Evolutionary conservation across 1,140 invertebrate species (phyloP).

Genomic region (Neomicropteryx cornuta): DNA sequence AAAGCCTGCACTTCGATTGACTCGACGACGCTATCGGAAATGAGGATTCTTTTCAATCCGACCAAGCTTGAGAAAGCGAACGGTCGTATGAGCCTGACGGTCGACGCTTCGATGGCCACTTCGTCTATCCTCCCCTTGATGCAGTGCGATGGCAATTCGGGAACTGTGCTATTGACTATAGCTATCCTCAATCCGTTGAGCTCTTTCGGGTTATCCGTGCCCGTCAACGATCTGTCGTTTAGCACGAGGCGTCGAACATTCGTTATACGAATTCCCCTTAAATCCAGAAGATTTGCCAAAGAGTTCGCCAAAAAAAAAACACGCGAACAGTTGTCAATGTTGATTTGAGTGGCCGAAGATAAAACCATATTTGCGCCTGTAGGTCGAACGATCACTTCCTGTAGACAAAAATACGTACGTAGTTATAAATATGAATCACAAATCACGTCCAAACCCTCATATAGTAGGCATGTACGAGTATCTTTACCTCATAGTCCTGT

Average conservation of each 20-base stretch:
- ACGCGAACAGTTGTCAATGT: constrained; percentile 39
- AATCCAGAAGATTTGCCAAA: constrained; percentile 23
- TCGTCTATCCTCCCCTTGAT: constrained; percentile 59
- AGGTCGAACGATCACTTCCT: constrained; percentile 46
- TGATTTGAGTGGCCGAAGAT: constrained; percentile 38
- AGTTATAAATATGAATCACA: too few relatives aligned
- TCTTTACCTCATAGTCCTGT: constrained; percentile 37
- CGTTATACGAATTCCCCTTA: constrained; percentile 25
- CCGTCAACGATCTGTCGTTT: constrained; percentile 25
- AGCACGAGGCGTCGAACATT: constrained; percentile 25
- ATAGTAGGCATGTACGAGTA: too few relatives aligned
- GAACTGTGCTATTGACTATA: constrained; percentile 36
- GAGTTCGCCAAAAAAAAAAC: constrained; percentile 39
- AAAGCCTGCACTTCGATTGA: constrained; percentile 60
- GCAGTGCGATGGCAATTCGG: constrained; percentile 50
- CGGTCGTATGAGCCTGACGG: constrained; percentile 48
- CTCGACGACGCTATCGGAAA: constrained; percentile 42
- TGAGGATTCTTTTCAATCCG: constrained; percentile 39
- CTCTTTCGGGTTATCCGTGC: constrained; percentile 30
- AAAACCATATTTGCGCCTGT: constrained; percentile 43
- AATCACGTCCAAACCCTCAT: too few relatives aligned
- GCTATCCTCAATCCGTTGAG: constrained; percentile 28
- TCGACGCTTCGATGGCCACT: constrained; percentile 48
- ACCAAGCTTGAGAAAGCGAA: constrained; percentile 62
- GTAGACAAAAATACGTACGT: constrained; percentile 23